Percentiles rank a stretch among this genome's conserved stretches.
Evolutionary conservation across 1,140 invertebrate species (phyloP).

Genomic region (Cryptotermes secundus): DNA sequence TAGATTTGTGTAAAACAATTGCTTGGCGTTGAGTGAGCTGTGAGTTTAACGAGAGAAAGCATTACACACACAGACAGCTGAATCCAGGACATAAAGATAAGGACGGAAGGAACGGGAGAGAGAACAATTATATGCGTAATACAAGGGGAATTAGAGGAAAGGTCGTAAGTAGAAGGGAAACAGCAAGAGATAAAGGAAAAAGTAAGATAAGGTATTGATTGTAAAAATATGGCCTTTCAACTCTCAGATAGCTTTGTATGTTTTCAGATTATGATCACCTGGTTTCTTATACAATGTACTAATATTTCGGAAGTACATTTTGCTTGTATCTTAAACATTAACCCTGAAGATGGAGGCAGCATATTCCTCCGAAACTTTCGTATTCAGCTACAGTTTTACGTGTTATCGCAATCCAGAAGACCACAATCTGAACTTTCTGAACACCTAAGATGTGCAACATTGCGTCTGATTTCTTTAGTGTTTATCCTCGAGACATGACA

Average conservation of each 20-base stretch:
- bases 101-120: background rate
- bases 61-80: background rate
- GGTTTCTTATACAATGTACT: too few relatives aligned
- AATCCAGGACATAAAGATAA: slow-evolving; percentile 6
- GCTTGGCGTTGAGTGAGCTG: slow-evolving; percentile 12
- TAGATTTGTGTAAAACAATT: slow-evolving; percentile 23
- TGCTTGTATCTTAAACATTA: too few relatives aligned
- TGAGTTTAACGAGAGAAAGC: slow-evolving; percentile 5
- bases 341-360: too few relatives aligned
- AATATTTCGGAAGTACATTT: too few relatives aligned
- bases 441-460: too few relatives aligned
- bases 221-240: background rate
- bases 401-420: too few relatives aligned
- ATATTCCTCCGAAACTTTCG: too few relatives aligned
- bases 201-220: background rate
- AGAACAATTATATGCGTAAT: background rate
- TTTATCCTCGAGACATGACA: too few relatives aligned
- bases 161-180: background rate
- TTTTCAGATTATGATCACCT: too few relatives aligned
- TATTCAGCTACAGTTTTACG: too few relatives aligned
- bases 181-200: background rate
- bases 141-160: slow-evolving; percentile 5
- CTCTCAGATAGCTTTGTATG: background rate
- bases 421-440: too few relatives aligned
- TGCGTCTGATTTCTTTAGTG: too few relatives aligned